Percentiles rank a stretch among this genome's conserved stretches.
These are phyloP conservation scores for Drosophila parabipectinata DNA, from an alignment of 1,140 invertebrate genomes.

Conservation along the genomic window DNA sequence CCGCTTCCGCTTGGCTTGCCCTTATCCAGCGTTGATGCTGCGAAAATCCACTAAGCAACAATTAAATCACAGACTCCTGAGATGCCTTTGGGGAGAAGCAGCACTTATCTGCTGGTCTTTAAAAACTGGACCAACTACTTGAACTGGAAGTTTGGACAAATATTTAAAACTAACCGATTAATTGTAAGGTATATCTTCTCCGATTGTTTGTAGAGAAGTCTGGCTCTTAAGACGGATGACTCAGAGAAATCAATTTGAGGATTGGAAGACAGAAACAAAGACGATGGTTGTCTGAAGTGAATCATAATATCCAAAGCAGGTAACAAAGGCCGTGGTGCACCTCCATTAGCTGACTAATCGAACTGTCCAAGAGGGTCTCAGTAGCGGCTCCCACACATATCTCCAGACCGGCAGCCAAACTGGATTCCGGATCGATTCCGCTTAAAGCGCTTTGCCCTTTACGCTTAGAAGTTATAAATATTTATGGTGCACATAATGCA, in stretches of 20 bases:
- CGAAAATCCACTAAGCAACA: constrained; percentile 74
- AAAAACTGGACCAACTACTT: not conserved
- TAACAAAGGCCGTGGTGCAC: constrained; percentile 31
- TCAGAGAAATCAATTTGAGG: constrained; percentile 35
- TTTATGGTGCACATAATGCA: constrained; percentile 78
- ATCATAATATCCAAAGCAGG: constrained; percentile 30
- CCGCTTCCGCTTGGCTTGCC: constrained; percentile 70
- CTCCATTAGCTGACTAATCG: constrained; percentile 69
- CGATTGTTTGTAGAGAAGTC: no score
- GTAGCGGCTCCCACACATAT: not conserved
- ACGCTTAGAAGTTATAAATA: constrained; percentile 79
- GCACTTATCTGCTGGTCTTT: not conserved
- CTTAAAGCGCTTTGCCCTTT: constrained; percentile 59
- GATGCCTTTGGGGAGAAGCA: constrained; percentile 6
- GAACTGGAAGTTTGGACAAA: no score
- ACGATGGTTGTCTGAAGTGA: constrained; percentile 36
- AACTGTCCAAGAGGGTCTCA: constrained; percentile 22
- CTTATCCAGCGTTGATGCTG: constrained; percentile 54
- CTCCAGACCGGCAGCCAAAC: constrained; percentile 31
- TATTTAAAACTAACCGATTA: no score
- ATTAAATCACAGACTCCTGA: constrained; percentile 66
- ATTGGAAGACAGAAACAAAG: constrained; percentile 11
- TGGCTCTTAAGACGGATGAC: constrained; percentile 5
- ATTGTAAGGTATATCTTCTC: no score
- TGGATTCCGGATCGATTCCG: constrained; percentile 61